Evolutionary conservation across 1,140 invertebrate genomes (phyloP).

Genomic region (Drosophila repleta): DNA sequence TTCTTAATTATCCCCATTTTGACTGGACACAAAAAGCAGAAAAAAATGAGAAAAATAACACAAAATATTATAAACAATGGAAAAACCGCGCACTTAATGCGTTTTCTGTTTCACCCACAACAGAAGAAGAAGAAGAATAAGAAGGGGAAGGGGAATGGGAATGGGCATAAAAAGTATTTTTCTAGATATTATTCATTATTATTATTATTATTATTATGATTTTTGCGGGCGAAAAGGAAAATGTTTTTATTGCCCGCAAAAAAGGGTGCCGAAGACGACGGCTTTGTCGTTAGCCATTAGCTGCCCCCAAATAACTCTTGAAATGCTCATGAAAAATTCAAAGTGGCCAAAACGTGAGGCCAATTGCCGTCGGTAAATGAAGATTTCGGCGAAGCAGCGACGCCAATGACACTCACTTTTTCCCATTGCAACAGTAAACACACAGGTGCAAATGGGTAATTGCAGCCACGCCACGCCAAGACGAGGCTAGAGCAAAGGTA

Average conservation of each 20-base stretch:
- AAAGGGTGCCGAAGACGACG: slow-evolving; percentile 62
- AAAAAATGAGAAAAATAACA: neutral
- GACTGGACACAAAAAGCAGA: slow-evolving; percentile 29
- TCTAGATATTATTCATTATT: slow-evolving; percentile 80
- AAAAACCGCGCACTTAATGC: slow-evolving; percentile 80
- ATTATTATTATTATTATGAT: slow-evolving; percentile 49
- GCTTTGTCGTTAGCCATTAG: slow-evolving; percentile 65
- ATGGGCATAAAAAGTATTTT: slow-evolving; percentile 69
- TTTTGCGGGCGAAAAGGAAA: slow-evolving; percentile 59
- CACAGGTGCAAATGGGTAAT: slow-evolving; percentile 61
- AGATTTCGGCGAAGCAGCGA: slow-evolving; percentile 39
- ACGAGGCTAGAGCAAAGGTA: neutral
- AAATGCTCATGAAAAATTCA: slow-evolving; percentile 65
- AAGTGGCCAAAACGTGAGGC: slow-evolving; percentile 44
- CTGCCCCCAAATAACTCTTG: slow-evolving; percentile 26
- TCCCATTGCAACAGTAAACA: slow-evolving; percentile 40
- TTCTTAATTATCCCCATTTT: slow-evolving; percentile 80
- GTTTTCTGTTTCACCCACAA: slow-evolving; percentile 68
- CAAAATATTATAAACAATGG: slow-evolving; percentile 76
- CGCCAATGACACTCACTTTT: slow-evolving; percentile 76
- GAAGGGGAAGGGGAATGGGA: too few species aligned
- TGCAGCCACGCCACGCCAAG: slow-evolving; percentile 30
- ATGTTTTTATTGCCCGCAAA: slow-evolving; percentile 81
- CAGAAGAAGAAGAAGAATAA: slow-evolving; percentile 21
- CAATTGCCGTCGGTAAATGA: slow-evolving; percentile 62